phyloP scores from a whole-genome alignment of 1,140 invertebrate genomes.

The Platyscapa corneri region DNA sequence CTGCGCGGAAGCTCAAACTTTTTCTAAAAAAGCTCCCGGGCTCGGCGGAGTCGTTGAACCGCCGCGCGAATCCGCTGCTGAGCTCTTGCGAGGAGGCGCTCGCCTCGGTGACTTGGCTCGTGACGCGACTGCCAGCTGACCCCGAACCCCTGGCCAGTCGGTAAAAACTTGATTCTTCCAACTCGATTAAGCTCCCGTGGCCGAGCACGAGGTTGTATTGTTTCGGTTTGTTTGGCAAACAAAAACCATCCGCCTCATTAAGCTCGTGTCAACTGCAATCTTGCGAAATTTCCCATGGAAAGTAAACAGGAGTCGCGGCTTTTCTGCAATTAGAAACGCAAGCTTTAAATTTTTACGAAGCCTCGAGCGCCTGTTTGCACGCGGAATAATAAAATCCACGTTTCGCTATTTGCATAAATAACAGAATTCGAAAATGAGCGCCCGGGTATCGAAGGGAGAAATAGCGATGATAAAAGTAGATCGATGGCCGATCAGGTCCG shows the following conservation, averaged over 20 bases:
- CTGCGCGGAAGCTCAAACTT: background rate
- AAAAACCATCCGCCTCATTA: no score
- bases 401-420: background rate
- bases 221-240: no score
- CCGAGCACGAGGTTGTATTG: no score
- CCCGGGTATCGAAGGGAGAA: background rate
- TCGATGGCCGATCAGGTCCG: background rate
- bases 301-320: background rate
- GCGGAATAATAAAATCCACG: background rate
- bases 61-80: no score
- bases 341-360: background rate
- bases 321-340: background rate
- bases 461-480: background rate
- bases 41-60: background rate
- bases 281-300: no score
- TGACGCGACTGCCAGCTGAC: no score
- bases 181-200: no score
- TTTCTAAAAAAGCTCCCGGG: background rate
- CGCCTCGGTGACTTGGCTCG: no score
- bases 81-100: no score
- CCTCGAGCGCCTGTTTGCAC: background rate
- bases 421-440: background rate
- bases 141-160: no score
- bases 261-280: no score
- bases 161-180: no score